Percentiles rank a stretch among this genome's conserved stretches.
Evolutionary conservation across 2,888 invertebrate genomes (phyloP).

Genomic region (Holacanthella duospinosa): DNA sequence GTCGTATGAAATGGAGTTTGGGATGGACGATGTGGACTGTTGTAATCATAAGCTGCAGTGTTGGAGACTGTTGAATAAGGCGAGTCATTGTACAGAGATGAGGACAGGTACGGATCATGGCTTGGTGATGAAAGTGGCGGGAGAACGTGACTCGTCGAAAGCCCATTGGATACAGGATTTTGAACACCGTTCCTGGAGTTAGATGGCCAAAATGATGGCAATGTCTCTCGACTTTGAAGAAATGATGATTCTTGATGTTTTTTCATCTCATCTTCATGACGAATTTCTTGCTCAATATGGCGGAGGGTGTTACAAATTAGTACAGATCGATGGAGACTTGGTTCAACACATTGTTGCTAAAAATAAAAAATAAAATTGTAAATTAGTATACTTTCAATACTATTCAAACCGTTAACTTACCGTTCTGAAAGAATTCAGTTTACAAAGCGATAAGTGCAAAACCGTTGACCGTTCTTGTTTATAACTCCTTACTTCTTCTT

Average conservation of each 20-base stretch:
- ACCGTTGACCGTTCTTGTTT: constrained; percentile 43
- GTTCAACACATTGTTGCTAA: constrained; percentile 42
- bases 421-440: constrained; percentile 42
- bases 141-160: constrained; percentile 4
- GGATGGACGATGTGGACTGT: constrained; percentile 29
- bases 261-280: constrained; percentile 41
- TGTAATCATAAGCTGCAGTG: constrained; percentile 29
- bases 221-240: constrained; percentile 26
- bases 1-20: constrained; percentile 37
- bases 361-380: constrained; percentile 9
- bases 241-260: not conserved
- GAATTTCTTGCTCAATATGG: constrained; percentile 45
- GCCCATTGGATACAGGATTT: not conserved
- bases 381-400: not conserved
- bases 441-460: constrained; percentile 45
- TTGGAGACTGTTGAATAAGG: constrained; percentile 20
- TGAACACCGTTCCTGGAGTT: constrained; percentile 5
- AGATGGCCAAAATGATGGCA: constrained; percentile 34
- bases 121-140: constrained; percentile 1
- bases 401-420: constrained; percentile 24
- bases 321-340: constrained; percentile 45
- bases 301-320: constrained; percentile 46
- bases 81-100: constrained; percentile 23
- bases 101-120: constrained; percentile 37
- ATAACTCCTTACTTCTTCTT: constrained; percentile 37